These are phyloP conservation scores for Ypsolopha scabrella DNA, from an alignment of 2,888 invertebrate species.

Conservation along the genomic window DNA sequence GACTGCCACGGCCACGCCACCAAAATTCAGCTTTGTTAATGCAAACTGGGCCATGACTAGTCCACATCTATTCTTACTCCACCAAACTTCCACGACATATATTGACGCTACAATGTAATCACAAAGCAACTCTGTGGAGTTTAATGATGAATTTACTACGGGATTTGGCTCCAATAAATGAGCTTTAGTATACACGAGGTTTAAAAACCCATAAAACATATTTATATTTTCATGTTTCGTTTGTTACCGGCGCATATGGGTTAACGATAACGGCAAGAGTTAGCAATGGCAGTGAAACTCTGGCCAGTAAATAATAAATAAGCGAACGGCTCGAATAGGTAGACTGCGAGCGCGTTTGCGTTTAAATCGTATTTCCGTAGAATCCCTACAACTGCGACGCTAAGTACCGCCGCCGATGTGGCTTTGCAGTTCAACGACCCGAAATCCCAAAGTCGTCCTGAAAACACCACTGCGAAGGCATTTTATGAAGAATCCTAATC, in stretches of 20 bases:
- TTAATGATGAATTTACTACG: conserved; percentile 23
- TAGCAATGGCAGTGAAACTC: conserved; percentile 6
- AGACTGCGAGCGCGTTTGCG: not conserved
- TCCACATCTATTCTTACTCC: conserved; percentile 43
- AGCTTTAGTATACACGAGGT: conserved; percentile 1
- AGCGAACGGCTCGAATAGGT: not conserved
- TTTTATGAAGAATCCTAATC: not conserved
- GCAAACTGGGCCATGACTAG: conserved; percentile 46
- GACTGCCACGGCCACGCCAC: conserved; percentile 34
- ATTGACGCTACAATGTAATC: conserved; percentile 35
- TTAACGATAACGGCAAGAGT: not conserved
- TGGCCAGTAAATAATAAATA: not conserved
- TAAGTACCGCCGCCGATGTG: conserved; percentile 52
- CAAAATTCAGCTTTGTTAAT: conserved; percentile 33
- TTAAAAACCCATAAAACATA: conserved; percentile 1
- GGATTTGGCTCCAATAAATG: conserved; percentile 17
- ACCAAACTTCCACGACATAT: conserved; percentile 45
- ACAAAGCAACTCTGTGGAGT: conserved; percentile 26
- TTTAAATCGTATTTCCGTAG: conserved; percentile 69
- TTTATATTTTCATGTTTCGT: not conserved
- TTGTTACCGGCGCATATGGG: not conserved
- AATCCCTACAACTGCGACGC: conserved; percentile 65
- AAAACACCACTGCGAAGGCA: conserved; percentile 20
- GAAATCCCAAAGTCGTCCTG: conserved; percentile 39
- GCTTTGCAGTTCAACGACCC: conserved; percentile 66